Base-by-base conservation (phyloP, 2,888 invertebrate species). In the Colletes collaris region DNA sequence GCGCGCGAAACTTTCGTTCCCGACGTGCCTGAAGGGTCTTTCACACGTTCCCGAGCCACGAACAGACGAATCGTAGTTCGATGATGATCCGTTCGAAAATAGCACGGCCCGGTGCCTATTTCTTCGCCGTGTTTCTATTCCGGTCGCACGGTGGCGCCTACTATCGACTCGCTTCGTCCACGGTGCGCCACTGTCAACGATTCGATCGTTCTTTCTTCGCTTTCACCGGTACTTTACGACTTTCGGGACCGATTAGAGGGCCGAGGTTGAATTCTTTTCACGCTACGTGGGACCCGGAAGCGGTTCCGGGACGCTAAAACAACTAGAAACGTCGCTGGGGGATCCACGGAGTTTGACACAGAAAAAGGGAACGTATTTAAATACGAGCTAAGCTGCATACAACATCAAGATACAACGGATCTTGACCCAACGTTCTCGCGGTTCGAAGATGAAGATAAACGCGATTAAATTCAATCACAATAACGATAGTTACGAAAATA, bases 21-120 rank as follows among this genome's bases (percentile, higher is more conserved):
- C 63, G 79, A 27, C 86, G 49, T 50, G 80, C 72, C 60, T 63
- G 58, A 76, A 83, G 83, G 85, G 79, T 83, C 86, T 85, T 76
- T 86, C 85, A 78, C 86, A 70, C 80, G 77, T 84, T 77, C 72
- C 27, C 82, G 62, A 58, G 35, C 58, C 65, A 37, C 65, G 66
- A 65, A 74, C 62, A 27, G 49, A 10, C 85, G 86, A 79, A 86
- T 86, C 80, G 87, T 44, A 19, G 58, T 46, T 76, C 81, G 87
- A 84, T 84, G 86, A 86, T 82, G 76, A 86, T 84, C 75, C 80
- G 13, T 37, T 66, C 85, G 79, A 70, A 81, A 86, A 86, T 86
- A 86, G 71, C 83, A 46, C 44, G 65, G 16, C 67, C 50, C 64
- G 62, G 62, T 66, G 69, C 58, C 86, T 87, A 86, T 86, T 46